Evolutionary conservation across 2,113 vertebrate species (phyloP).

Genomic region (Paracanthobrama guichenoti): DNA sequence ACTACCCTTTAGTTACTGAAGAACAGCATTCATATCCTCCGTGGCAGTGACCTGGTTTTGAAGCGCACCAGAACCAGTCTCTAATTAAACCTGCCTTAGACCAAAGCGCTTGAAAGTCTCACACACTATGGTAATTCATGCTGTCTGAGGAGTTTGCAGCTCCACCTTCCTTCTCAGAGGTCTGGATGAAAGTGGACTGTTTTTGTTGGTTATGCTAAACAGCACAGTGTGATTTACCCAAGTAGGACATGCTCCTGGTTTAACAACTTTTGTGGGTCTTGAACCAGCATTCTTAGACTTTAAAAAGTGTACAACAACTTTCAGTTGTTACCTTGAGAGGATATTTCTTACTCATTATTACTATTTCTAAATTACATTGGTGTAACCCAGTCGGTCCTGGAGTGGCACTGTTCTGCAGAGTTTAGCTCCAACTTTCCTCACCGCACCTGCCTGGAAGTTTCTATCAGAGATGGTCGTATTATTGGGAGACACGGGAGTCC

Average conservation of each 20-base stretch:
- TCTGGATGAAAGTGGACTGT: slow-evolving; percentile 28
- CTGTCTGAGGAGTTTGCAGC: slow-evolving; percentile 10
- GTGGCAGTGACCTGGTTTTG: slow-evolving; percentile 7
- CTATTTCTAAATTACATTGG: background rate
- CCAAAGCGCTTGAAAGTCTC: slow-evolving; percentile 8
- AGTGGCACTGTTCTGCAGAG: no score
- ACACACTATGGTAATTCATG: background rate
- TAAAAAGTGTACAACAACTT: background rate
- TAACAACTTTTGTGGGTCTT: background rate
- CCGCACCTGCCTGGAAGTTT: no score
- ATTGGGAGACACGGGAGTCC: no score
- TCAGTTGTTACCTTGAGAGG: background rate
- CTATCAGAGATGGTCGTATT: no score
- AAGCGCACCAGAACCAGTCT: background rate
- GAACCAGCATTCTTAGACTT: background rate
- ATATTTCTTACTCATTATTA: background rate
- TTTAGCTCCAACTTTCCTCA: no score
- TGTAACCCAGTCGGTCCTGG: background rate
- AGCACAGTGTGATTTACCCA: background rate
- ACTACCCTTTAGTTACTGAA: background rate
- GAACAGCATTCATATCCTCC: background rate
- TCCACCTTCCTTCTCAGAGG: slow-evolving; percentile 14
- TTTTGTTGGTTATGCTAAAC: slow-evolving; percentile 20
- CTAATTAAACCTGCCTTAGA: slow-evolving; percentile 27
- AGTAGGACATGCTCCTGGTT: slow-evolving; percentile 18